phyloP scores from a whole-genome alignment of 2,797 vertebrate genomes.

The Thaleichthys pacificus region DNA sequence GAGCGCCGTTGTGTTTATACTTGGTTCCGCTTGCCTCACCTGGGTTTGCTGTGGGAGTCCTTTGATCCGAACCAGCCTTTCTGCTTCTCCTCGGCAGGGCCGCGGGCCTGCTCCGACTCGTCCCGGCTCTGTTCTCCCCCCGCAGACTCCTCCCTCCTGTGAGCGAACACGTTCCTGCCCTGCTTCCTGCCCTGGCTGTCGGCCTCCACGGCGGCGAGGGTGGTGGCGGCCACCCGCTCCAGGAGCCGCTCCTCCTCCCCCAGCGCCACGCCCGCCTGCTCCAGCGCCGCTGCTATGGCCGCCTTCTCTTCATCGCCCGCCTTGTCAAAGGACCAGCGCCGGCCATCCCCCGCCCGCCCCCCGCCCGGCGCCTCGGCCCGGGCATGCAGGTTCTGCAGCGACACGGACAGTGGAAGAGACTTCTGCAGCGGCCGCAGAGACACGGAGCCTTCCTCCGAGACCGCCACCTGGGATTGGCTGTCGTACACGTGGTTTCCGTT shows the following conservation, averaged over 20 bases:
- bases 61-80: slow-evolving; percentile 87
- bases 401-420: slow-evolving; percentile 71
- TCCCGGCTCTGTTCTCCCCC: slow-evolving; percentile 58
- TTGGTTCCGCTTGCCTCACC: slow-evolving; percentile 76
- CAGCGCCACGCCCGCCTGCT: slow-evolving; percentile 72
- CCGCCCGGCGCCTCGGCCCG: slow-evolving; percentile 55
- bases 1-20: slow-evolving; percentile 12
- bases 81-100: slow-evolving; percentile 72
- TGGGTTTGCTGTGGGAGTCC: slow-evolving; percentile 87
- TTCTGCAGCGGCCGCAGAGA: slow-evolving; percentile 68
- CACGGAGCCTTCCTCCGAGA: slow-evolving; percentile 48
- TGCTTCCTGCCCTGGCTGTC: slow-evolving; percentile 64
- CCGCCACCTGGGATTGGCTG: slow-evolving; percentile 64
- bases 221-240: slow-evolving; percentile 38
- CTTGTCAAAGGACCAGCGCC: slow-evolving; percentile 81
- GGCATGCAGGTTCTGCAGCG: slow-evolving; percentile 73
- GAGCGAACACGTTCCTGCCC: slow-evolving; percentile 79
- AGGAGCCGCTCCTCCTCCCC: slow-evolving; percentile 52
- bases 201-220: slow-evolving; percentile 37
- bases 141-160: slow-evolving; percentile 65
- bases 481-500: slow-evolving; percentile 87
- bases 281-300: slow-evolving; percentile 71
- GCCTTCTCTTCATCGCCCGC: slow-evolving; percentile 74
- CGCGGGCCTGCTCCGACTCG: slow-evolving; percentile 40
- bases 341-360: slow-evolving; percentile 54